These are phyloP conservation scores for Drosophila lacertosa DNA, from an alignment of 1,140 invertebrate species.

Conservation along the genomic window DNA sequence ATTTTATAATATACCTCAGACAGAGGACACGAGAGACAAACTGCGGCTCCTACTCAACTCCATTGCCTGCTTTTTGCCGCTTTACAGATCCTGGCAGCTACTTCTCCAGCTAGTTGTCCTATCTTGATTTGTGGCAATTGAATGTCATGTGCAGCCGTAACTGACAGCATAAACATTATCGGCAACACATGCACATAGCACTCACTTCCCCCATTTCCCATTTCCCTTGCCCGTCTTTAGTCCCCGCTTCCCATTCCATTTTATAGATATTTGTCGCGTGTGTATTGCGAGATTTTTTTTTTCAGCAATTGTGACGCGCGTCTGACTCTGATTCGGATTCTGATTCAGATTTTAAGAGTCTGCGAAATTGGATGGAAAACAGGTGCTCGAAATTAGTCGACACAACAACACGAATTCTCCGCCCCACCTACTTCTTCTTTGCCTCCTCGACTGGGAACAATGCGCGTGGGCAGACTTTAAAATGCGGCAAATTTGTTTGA, in stretches of 20 bases:
- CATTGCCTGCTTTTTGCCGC: constrained; percentile 12
- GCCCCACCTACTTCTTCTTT: not conserved
- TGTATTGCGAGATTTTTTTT: constrained; percentile 32
- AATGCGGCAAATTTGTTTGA: constrained; percentile 3
- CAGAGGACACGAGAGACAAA: constrained; percentile 9
- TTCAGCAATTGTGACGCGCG: constrained; percentile 41
- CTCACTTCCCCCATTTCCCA: not conserved
- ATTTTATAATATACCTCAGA: constrained; percentile 39
- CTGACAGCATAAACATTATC: constrained; percentile 63
- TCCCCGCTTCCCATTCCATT: not conserved
- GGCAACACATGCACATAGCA: constrained; percentile 47
- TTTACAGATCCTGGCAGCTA: constrained; percentile 2
- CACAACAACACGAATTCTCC: not conserved
- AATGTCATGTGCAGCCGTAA: constrained; percentile 60
- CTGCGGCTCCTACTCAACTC: not conserved
- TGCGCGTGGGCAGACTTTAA: not conserved
- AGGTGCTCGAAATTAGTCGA: constrained; percentile 49
- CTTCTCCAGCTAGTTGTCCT: constrained; percentile 28
- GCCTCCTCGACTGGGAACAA: not conserved
- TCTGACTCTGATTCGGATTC: constrained; percentile 28
- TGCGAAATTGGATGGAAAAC: constrained; percentile 34
- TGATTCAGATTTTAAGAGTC: constrained; percentile 7
- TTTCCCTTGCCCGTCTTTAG: not conserved
- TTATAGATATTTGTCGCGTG: constrained; percentile 39
- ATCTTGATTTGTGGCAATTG: constrained; percentile 64